Percentiles rank a stretch among this genome's conserved stretches.
Conservation (phyloP, 2,113 vertebrate genomes). For the Camelus dromedarius region DNA sequence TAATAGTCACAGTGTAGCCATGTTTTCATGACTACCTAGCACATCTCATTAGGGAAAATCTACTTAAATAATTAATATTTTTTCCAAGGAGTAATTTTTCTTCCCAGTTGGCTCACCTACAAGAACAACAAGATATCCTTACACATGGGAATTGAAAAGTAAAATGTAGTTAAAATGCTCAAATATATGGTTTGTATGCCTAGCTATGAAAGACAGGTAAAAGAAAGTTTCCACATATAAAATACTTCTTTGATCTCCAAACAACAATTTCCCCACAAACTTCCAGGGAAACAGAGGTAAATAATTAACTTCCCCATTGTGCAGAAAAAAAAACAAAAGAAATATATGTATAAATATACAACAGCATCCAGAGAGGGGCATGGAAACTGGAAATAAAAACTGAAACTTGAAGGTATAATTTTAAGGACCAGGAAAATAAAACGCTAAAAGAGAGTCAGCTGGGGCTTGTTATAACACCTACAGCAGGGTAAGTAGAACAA, state of each 20-base stretch:
- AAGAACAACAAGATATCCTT: background rate
- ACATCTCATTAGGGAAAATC: background rate
- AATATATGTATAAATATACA: background rate
- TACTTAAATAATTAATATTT: conserved; percentile 4
- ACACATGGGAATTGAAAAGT: background rate
- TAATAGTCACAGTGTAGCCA: background rate
- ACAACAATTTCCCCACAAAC: background rate
- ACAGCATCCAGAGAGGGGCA: background rate
- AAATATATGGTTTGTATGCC: background rate
- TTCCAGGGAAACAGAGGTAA: background rate
- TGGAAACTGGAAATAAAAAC: background rate
- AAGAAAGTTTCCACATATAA: background rate
- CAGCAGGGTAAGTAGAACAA: background rate
- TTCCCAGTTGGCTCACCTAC: background rate
- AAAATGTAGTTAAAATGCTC: conserved; percentile 8
- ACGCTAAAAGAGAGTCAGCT: background rate
- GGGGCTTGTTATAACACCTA: background rate
- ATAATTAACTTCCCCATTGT: background rate
- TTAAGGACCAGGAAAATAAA: background rate
- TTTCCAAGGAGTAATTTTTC: conserved; percentile 1
- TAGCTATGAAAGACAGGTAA: background rate
- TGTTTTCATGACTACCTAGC: background rate
- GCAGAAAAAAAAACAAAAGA: background rate
- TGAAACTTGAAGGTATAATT: background rate
- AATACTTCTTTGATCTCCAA: background rate